A percentile compares a stretch with the other conserved stretches of the same genome.
These are phyloP conservation scores for Balearica regulorum DNA, from an alignment of 2,797 vertebrate genomes.

Conservation along the genomic window DNA sequence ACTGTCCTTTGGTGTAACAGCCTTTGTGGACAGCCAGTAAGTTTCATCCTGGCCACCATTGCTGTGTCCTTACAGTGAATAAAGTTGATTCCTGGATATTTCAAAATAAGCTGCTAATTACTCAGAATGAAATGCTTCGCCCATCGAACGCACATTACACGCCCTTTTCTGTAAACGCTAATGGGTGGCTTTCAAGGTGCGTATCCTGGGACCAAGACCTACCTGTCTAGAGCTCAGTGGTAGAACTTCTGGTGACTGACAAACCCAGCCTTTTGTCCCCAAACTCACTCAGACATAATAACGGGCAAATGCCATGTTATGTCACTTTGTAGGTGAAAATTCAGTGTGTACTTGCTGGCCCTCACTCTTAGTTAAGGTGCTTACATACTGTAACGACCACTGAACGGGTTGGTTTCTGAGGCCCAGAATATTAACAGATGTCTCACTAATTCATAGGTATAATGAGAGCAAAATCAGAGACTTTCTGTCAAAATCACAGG, in stretches of 20 bases:
- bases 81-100: neutral
- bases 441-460: neutral
- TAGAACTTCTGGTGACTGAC: neutral
- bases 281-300: rapidly evolving
- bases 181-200: neutral
- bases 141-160: neutral
- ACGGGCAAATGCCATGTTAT: rapidly evolving
- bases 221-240: neutral
- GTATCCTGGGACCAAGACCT: neutral
- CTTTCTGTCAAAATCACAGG: neutral
- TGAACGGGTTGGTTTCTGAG: neutral
- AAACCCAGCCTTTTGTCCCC: neutral
- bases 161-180: neutral
- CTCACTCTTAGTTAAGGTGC: neutral
- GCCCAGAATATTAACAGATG: neutral
- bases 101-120: neutral
- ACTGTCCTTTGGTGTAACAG: neutral
- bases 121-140: rapidly evolving
- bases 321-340: neutral
- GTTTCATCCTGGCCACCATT: neutral
- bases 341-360: neutral
- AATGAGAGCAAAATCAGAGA: neutral
- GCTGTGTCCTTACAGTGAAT: neutral
- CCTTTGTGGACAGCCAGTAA: neutral
- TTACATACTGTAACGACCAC: rapidly evolving